phyloP scores from a whole-genome alignment of 1,140 invertebrate genomes.

The Heliconius hewitsoni region DNA sequence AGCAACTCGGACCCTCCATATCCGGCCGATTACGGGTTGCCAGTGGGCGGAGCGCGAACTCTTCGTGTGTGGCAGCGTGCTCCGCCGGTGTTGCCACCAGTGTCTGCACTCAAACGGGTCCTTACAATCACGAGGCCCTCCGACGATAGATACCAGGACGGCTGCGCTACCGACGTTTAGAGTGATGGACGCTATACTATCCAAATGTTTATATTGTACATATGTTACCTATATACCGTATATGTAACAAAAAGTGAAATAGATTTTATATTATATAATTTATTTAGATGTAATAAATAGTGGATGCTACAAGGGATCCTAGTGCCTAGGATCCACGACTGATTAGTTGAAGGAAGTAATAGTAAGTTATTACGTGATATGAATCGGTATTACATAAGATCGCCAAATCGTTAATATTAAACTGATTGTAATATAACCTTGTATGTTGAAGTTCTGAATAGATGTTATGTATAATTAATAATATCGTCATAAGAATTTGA shows the following conservation, averaged over 20 bases:
- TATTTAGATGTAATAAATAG: conserved; percentile 69
- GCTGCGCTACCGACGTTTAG: conserved; percentile 94
- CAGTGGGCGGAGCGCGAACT: conserved; percentile 87
- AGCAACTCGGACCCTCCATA: conserved; percentile 80
- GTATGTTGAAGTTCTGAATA: conserved; percentile 71
- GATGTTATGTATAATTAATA: conserved; percentile 61
- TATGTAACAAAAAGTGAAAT: conserved; percentile 68
- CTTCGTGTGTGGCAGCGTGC: conserved; percentile 92
- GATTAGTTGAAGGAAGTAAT: conserved; percentile 76
- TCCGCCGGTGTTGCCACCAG: conserved; percentile 90
- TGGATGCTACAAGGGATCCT: conserved; percentile 73
- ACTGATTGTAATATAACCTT: conserved; percentile 66
- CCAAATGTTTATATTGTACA: conserved; percentile 67
- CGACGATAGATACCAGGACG: conserved; percentile 95
- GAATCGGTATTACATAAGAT: conserved; percentile 74
- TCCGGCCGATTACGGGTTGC: conserved; percentile 89
- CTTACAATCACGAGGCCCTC: conserved; percentile 90
- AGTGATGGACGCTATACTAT: conserved; percentile 45
- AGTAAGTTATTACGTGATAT: conserved; percentile 75
- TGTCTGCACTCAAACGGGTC: conserved; percentile 89
- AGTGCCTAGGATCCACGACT: conserved; percentile 70
- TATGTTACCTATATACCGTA: conserved; percentile 61
- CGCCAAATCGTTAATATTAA: conserved; percentile 74
- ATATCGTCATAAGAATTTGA: conserved; percentile 44
- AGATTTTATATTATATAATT: conserved; percentile 80